Base-by-base conservation (phyloP, 30 jellyfish, hydroid and myxozoan genomes). In the Cassiopea andromeda region DNA sequence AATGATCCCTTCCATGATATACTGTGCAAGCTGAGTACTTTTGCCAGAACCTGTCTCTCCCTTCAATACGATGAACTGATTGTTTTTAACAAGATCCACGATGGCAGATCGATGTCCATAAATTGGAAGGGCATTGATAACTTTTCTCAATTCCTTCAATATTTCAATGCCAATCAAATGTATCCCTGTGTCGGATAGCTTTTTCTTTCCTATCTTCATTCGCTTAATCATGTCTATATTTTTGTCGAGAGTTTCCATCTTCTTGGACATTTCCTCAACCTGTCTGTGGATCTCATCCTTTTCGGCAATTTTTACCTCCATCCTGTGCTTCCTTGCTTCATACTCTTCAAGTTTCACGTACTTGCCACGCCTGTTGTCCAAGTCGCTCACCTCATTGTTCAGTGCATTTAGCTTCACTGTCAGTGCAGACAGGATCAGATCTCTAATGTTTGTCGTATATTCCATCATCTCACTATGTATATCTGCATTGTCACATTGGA, bases 41-140 rank as follows among this genome's bases (percentile, higher is more conserved):
- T 92, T 92, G 14, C 98, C 98, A 14, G 98, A 92, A 15, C 98
- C 98, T 1, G 98, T 92, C 73, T 92, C 98, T n/a, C 97, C 98
- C 46, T 81, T 80, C 47, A 92, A 81, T 7, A 92, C 91, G 49
- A 92, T 80, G 47, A 87, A 90, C 17, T 87, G 95, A 80, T 87
- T 61, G 19, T 82, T 77, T n/a, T 79, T 43, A 6, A 92, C 69
- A 46, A 48, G 46, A 48, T 76, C 87, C 7, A 82, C 59, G n/a
- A 92, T 92, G 8, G 9, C 82, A 7, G 93, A 73, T 16, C 91
- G 70, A 45, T 79, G 14, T 38, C 94, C 91, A 82, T 92, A 92
- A 1, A 92, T 92, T 60, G 98, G 98, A 16, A 92, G 60, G 12
- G 87, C 77, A 7, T 91, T 77, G 7, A 57, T 46, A 15, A 92